Conservation (phyloP, 2,113 vertebrate genomes). For the Ammodramus savannarum region DNA sequence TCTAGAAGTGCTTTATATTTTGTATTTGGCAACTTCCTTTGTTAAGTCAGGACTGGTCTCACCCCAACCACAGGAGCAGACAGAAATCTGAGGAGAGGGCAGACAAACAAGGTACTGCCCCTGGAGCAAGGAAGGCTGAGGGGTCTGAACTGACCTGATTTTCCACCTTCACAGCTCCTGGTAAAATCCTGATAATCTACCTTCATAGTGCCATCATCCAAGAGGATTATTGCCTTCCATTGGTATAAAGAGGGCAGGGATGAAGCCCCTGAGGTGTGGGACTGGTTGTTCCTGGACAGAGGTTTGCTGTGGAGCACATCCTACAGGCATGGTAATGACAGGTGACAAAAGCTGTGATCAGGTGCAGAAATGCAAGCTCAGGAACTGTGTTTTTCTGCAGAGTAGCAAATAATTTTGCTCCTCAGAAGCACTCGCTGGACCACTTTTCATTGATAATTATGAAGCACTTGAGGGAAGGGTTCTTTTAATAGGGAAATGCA, state of each 20-base stretch:
- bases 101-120: neutral
- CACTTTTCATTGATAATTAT: neutral
- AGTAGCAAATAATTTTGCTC: neutral
- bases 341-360: neutral
- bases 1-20: neutral
- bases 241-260: neutral
- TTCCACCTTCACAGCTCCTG: neutral
- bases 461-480: neutral
- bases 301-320: neutral
- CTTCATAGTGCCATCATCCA: neutral
- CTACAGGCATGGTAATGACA: neutral
- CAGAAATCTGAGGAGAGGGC: neutral
- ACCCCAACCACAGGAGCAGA: neutral
- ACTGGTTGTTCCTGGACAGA: neutral
- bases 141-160: neutral
- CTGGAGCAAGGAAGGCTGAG: neutral
- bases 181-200: neutral
- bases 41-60: neutral
- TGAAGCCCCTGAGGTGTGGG: neutral
- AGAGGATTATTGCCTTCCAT: neutral
- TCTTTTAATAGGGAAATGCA: neutral
- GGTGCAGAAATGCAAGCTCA: neutral
- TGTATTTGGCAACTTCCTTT: neutral
- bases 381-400: neutral
- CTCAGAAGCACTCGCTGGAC: neutral